Base-by-base conservation (phyloP, 2,113 vertebrate species). In the Tichodroma muraria region DNA sequence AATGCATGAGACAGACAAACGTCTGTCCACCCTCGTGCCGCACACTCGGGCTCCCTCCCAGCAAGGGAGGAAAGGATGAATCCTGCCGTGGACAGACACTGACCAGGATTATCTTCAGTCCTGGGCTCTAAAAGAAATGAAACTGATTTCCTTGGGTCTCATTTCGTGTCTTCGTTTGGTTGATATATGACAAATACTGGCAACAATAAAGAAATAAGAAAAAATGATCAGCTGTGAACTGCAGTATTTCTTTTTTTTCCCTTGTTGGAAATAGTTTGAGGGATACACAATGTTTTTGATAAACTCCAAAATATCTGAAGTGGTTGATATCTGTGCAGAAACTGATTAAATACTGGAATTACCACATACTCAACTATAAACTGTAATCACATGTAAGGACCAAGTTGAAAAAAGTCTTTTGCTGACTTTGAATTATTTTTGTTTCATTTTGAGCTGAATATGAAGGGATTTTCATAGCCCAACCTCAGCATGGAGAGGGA, bases 1-100 rank as follows among this genome's bases (percentile, higher is more conserved):
- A 64, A 20, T 0, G 15, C 23, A 10, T 0, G 5, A 33, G 71
- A 53, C 47, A 37, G n/a, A 64, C 21, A 19, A 14, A 10, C 0
- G 0, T 28, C 31, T 2, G 2, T 50, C 76, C 7, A 0, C 15
- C 21, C 23, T 18, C 4, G 31, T 24, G 37, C 49, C 69, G 81
- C 2, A 15, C 13, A 0, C 61, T 24, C 2, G 0, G 17, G 63
- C 7, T 37, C 21, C 13, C 47, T 27, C 37, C 44, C 72, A 70
- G n/a, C 38, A 13, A 13, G 35, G 33, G 8, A n/a, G 9, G 30
- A 24, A 44, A 53, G 24, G 33, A 38, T 19, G 28, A 54, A 60
- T 11, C 44, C 28, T 82, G 76, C 38, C 71, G 13, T 0, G 14
- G 21, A 30, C 6, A 63, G 25, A 10, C 38, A 15, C 42, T 16